phyloP scores from a whole-genome alignment of 2,888 invertebrate genomes.

The Congeria kusceri region DNA sequence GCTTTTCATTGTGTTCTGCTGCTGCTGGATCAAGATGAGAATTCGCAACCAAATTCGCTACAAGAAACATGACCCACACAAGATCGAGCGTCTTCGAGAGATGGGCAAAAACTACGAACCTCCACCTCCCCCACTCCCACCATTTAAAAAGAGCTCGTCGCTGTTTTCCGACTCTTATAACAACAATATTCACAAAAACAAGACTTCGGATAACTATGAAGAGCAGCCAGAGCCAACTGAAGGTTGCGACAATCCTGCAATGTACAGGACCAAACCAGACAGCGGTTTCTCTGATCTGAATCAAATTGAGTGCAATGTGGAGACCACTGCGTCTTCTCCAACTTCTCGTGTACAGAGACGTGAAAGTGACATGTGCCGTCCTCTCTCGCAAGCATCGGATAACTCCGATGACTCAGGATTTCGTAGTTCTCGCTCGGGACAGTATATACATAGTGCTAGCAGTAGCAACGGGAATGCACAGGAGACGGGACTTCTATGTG shows the following conservation, averaged over 20 bases:
- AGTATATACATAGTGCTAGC: conserved; percentile 73
- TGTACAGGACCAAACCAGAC: conserved; percentile 73
- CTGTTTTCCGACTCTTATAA: conserved; percentile 45
- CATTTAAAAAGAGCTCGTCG: conserved; percentile 37
- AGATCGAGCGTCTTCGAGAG: conserved; percentile 58
- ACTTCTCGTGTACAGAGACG: conserved; percentile 18
- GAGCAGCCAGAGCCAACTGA: conserved; percentile 62
- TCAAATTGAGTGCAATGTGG: conserved; percentile 68
- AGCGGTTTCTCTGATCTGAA: conserved; percentile 75
- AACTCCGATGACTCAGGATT: conserved; percentile 82
- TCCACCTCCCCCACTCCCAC: conserved; percentile 69
- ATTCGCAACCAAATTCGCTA: conserved; percentile 74
- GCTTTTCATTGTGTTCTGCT: conserved; percentile 81
- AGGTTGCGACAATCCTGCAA: conserved; percentile 56
- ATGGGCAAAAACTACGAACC: conserved; percentile 65
- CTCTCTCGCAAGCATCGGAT: conserved; percentile 80
- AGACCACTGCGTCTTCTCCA: conserved; percentile 11
- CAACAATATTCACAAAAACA: conserved; percentile 56
- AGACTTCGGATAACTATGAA: conserved; percentile 54
- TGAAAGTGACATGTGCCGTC: conserved; percentile 66
- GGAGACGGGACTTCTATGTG: conserved; percentile 46
- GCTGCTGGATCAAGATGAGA: conserved; percentile 80
- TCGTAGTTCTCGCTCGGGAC: conserved; percentile 78
- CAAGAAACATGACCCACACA: conserved; percentile 79
- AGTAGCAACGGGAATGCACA: conserved; percentile 70